phyloP scores from a whole-genome alignment of 2,888 invertebrate genomes.

The Leptopilina drosophilae region DNA sequence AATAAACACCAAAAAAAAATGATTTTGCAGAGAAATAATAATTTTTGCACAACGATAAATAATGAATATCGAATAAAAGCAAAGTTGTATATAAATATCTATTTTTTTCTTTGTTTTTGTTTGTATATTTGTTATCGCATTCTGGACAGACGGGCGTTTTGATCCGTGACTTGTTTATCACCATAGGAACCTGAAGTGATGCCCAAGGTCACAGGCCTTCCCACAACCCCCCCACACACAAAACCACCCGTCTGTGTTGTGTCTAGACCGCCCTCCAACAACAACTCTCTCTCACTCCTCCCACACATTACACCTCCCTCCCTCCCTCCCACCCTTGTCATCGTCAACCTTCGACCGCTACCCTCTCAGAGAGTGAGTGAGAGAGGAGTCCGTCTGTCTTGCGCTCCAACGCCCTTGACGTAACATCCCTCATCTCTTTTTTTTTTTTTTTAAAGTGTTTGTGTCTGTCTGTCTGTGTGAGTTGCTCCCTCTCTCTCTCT shows the following conservation, averaged over 20 bases:
- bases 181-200: constrained; percentile 69
- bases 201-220: constrained; percentile 70
- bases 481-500: too few species aligned
- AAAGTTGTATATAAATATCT: too few species aligned
- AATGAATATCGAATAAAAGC: too few species aligned
- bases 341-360: constrained; percentile 51
- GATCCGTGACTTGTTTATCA: constrained; percentile 68
- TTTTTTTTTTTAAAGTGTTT: too few species aligned
- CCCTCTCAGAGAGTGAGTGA: constrained; percentile 42
- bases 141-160: constrained; percentile 24
- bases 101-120: too few species aligned
- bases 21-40: too few species aligned
- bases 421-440: constrained; percentile 23
- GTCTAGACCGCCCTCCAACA: constrained; percentile 68
- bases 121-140: too few species aligned
- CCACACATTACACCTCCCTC: constrained; percentile 40
- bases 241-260: constrained; percentile 68
- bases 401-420: constrained; percentile 44
- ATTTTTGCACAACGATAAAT: too few species aligned
- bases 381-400: constrained; percentile 43
- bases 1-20: too few species aligned
- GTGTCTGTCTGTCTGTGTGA: constrained; percentile 37
- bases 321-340: constrained; percentile 45
- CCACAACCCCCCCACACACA: constrained; percentile 62
- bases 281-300: constrained; percentile 52